Base-by-base conservation (phyloP, 2,888 invertebrate species). In the Dione juno region DNA sequence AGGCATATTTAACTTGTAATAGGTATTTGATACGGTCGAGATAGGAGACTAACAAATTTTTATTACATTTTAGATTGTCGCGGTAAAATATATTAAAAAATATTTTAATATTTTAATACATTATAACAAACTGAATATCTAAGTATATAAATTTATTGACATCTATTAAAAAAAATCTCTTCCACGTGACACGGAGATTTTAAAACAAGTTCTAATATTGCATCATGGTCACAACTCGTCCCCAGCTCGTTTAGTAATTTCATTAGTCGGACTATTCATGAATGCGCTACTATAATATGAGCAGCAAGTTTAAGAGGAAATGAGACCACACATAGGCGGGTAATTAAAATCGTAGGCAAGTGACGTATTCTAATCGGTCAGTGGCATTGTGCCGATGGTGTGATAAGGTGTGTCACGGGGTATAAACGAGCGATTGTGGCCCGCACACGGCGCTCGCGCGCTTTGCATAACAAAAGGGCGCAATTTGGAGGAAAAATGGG, bases 401-500 rank as follows among this genome's bases (percentile, higher is more conserved):
- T 85, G 92, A 92, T 92, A 92, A 89, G 83, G 81, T 82, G 84
- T 84, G 89, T 88, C 87, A 88, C 89, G 87, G 88, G 83, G 82
- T 88, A 84, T 83, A 87, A 86, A 87, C 88, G 86, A 86, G 82
- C 88, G 88, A 84, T 85, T 84, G 88, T 84, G 81, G 89, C 84
- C 92, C 92, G 92, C 92, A 93, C 92, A 93, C 92, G 87, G 92
- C 87, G 92, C 86, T 81, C 82, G 85, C 89, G 88, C 90, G 88
- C 91, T 92, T 92, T 92, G 92, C 92, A 92, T 92, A 90, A 93
- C 92, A 93, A 93, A 64, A 92, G 89, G 87, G 84, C 84, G 90
- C 91, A 93, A 92, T 93, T 93, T 92, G 92, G 92, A 90, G 83
- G 91, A 90, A 90, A 92, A 92, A 93, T 92, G 90, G 88, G 80